Evolutionary conservation across 2,113 vertebrate genomes (phyloP), one percentile per base, ranked within the genome.

Genomic region (Chaetorhynchus papuensis): DNA sequence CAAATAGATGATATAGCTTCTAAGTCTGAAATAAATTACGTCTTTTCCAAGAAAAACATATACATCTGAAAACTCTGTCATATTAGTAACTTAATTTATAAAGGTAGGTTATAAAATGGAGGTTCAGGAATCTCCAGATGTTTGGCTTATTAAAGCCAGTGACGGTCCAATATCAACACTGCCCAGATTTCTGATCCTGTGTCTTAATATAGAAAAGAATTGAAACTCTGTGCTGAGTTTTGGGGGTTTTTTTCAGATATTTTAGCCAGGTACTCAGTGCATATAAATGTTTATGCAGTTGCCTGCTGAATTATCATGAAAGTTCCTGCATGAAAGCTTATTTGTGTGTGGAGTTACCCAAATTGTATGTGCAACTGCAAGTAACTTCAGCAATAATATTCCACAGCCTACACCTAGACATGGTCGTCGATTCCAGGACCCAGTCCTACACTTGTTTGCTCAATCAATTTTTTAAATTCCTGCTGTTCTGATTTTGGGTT

Each of bases 101-200:
- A 89, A 94, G 71, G 87, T 86, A 56, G 24, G 72, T 93, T 94
- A 91, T 95, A 96, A 96, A 97, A 92, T 82, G 52, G 76, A 93
- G 75, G 52, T 91, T 94, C 72, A 95, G 79, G 89, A 93, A 93
- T 94, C 87, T 94, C 93, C 97, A 97, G 96, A 96, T 97, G 96
- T 97, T 97, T 97, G 96, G 97, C 94, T 93, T 71, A 75, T 59
- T 94, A 54, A 96, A 94, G 59, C 52, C 49, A 90, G 35, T 42
- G 59, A 54, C 0, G 0, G 82, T 95, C 96, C 97, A 97, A 90
- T 75, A 94, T 87, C 88, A 96, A 94, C 90, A 93, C 22, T 89
- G 59, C 59, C 49, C 87, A 90, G 54, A 85, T 84, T 96, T 94
- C 89, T 93, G 44, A 64, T 91, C 70, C 33, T 60, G 39, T 79